Percentiles rank a stretch among this genome's conserved stretches.
Conservation (phyloP, 2,888 invertebrate genomes). For the Dendrolimus houi region DNA sequence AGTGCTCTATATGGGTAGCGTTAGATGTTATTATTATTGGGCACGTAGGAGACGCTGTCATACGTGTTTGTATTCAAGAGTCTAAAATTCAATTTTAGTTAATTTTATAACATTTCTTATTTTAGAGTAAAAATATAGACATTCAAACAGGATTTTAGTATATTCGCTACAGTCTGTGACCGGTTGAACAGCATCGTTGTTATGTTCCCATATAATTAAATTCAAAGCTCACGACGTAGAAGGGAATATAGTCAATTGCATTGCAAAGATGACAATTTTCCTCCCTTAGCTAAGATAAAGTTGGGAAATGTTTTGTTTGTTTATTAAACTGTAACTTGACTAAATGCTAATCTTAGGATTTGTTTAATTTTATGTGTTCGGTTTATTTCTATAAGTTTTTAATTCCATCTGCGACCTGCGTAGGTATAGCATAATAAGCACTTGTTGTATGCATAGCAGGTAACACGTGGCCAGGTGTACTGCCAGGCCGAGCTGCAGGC, state of each 20-base stretch:
- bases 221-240: slow-evolving; percentile 65
- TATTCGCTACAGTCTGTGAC: slow-evolving; percentile 20
- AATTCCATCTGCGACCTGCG: too few species aligned
- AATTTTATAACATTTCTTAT: slow-evolving; percentile 9
- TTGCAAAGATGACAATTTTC: slow-evolving; percentile 67
- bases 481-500: too few species aligned
- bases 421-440: too few species aligned
- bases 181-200: slow-evolving; percentile 45
- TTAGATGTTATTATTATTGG: slow-evolving; percentile 17
- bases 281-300: slow-evolving; percentile 31
- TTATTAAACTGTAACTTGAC: too few species aligned
- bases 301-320: slow-evolving; percentile 9
- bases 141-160: neutral
- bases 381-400: too few species aligned
- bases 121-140: neutral
- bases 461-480: too few species aligned
- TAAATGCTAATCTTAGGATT: too few species aligned
- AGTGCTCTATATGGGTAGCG: slow-evolving; percentile 51
- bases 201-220: slow-evolving; percentile 66
- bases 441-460: too few species aligned
- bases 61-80: slow-evolving; percentile 11
- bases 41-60: slow-evolving; percentile 14
- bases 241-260: slow-evolving; percentile 66
- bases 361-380: too few species aligned
- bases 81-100: slow-evolving; percentile 8